Base-by-base conservation (phyloP, 2,113 vertebrate species). In the Coregonus clupeaformis region DNA sequence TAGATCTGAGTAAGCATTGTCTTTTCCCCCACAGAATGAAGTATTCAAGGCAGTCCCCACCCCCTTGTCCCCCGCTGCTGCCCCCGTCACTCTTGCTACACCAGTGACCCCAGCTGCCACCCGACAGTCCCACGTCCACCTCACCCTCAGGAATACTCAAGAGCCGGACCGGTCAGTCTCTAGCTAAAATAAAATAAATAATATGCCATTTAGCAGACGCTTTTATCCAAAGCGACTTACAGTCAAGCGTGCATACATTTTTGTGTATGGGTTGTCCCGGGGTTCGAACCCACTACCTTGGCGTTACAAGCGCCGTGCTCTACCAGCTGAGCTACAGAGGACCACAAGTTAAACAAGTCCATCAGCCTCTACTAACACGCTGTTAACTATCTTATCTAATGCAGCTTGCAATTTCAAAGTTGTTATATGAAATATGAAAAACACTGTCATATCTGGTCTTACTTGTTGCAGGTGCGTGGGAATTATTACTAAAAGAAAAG, bases 131-230 rank as follows among this genome's bases (percentile, higher is more conserved):
- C 0, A 86, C 82, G 73, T 91, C 91, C n/a, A 20, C 75, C 69
- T 92, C 93, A 6, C 91, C 89, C 0, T 77, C 91, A 0, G 89
- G 85, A 42, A 90, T 95, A n/a, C 89, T 89, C 0, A 95, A 94
- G 80, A 94, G 95, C 22, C 93, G 88, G 72, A 97, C 96, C 0
- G 96, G 96, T 96, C 71, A 81, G 89, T 81, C 49, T 52, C 49
- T 52, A 45, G 42, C 42, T 45, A 16, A n/a, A n/a, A n/a, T n/a
- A n/a, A n/a, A n/a, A n/a, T n/a, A n/a, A n/a, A n/a, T n/a, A n/a
- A n/a, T n/a, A n/a, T n/a, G n/a, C n/a, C n/a, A n/a, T n/a, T n/a
- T n/a, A n/a, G n/a, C n/a, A n/a, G n/a, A n/a, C n/a, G n/a, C n/a
- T n/a, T n/a, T n/a, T n/a, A n/a, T n/a, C n/a, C n/a, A n/a, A n/a